Percentiles rank a stretch among this genome's conserved stretches.
phyloP scores from a whole-genome alignment of 2,888 invertebrate genomes.

The Andrena haemorrhoa region DNA sequence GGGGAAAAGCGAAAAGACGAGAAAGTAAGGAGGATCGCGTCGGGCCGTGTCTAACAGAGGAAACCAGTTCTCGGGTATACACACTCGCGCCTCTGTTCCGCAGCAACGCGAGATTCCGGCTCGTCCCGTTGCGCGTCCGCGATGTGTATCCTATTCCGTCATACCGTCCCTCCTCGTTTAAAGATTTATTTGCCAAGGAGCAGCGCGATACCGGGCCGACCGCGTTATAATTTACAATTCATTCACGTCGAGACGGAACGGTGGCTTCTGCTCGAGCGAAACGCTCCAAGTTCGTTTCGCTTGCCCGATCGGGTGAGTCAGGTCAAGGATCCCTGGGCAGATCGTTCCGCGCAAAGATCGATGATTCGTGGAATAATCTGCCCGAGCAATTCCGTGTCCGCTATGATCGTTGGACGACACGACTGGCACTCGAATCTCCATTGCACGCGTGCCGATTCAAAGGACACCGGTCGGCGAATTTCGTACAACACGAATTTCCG shows the following conservation, averaged over 20 bases:
- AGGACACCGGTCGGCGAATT: neutral
- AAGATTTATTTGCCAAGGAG: conserved; percentile 73
- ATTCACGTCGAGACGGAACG: conserved; percentile 64
- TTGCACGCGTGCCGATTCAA: neutral
- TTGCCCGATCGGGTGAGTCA: conserved; percentile 45
- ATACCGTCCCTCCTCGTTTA: neutral
- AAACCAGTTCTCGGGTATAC: conserved; percentile 77
- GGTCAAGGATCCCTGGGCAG: conserved; percentile 59
- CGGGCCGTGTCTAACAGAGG: conserved; percentile 63
- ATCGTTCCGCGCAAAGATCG: conserved; percentile 7
- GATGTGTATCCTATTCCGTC: conserved; percentile 73
- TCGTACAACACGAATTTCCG: neutral
- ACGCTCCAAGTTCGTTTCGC: conserved; percentile 41
- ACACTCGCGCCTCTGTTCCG: conserved; percentile 38
- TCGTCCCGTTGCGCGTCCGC: conserved; percentile 64
- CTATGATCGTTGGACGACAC: neutral
- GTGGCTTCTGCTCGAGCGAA: conserved; percentile 35
- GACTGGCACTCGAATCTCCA: neutral
- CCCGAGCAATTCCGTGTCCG: neutral
- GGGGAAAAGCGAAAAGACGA: conserved; percentile 51
- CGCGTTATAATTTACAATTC: conserved; percentile 70
- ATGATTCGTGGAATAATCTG: conserved; percentile 20
- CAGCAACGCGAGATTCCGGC: conserved; percentile 28
- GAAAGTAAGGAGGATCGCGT: conserved; percentile 58
- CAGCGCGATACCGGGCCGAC: conserved; percentile 24